phyloP scores from a whole-genome alignment of 2,797 vertebrate genomes.

The Pseudochirops corinnae region DNA sequence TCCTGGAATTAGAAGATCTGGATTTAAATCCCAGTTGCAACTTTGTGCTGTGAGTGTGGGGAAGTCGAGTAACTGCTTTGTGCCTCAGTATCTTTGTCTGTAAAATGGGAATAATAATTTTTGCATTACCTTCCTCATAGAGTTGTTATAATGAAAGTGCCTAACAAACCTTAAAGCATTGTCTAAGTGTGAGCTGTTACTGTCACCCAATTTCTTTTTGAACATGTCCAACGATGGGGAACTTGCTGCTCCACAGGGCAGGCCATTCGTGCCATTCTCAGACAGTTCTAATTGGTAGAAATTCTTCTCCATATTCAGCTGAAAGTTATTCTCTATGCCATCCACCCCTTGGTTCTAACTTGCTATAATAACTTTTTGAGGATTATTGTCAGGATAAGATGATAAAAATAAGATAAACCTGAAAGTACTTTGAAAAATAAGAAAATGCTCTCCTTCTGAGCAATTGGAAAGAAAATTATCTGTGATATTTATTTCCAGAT shows the following conservation, averaged over 20 bases:
- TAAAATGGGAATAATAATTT: not conserved
- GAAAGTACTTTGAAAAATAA: not conserved
- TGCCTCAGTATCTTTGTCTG: slow-evolving; percentile 1
- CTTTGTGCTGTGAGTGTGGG: not conserved
- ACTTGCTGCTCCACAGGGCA: not conserved
- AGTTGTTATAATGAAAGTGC: not conserved
- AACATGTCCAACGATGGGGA: not conserved
- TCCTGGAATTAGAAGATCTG: not conserved
- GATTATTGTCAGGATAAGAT: not conserved
- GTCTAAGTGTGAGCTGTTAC: not conserved
- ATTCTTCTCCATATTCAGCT: not conserved
- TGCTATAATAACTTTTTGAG: not conserved
- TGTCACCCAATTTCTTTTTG: not conserved
- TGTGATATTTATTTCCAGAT: not conserved
- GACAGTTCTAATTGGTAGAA: not conserved
- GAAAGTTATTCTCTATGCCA: not conserved
- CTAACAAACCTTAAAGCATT: not conserved
- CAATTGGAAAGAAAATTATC: not conserved
- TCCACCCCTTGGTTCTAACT: not conserved
- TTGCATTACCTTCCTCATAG: not conserved
- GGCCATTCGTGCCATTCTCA: not conserved
- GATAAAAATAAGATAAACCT: slow-evolving; percentile 23
- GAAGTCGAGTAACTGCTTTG: not conserved
- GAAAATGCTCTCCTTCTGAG: not conserved
- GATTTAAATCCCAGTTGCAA: not conserved